Evolutionary conservation across 2,888 invertebrate genomes (phyloP).

Genomic region (Drosophila paranaensis): DNA sequence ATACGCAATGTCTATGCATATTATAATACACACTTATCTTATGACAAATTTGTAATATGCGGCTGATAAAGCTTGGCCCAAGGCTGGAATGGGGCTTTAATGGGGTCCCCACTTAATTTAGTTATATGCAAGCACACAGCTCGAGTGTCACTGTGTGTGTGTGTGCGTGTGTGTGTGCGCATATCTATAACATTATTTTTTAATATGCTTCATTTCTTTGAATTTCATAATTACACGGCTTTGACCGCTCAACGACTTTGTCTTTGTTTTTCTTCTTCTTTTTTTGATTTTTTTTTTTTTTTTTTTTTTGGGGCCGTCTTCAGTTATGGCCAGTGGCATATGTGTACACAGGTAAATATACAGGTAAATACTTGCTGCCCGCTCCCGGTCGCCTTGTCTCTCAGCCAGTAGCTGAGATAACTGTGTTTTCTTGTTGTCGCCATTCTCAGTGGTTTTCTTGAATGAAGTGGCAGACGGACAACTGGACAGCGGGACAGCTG

Average conservation of each 20-base stretch:
- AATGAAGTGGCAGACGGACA: slow-evolving; percentile 63
- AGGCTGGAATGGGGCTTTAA: slow-evolving; percentile 26
- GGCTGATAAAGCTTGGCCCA: slow-evolving; percentile 6
- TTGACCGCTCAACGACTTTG: slow-evolving; percentile 75
- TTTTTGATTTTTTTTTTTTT: slow-evolving; percentile 8
- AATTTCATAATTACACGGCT: slow-evolving; percentile 79
- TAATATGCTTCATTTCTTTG: slow-evolving; percentile 74
- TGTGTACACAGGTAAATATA: slow-evolving; percentile 34
- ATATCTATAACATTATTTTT: slow-evolving; percentile 55
- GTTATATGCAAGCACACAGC: slow-evolving; percentile 41
- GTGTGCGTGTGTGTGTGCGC: neutral
- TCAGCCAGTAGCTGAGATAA: slow-evolving; percentile 18
- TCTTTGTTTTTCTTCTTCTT: slow-evolving; percentile 16
- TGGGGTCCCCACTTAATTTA: slow-evolving; percentile 47
- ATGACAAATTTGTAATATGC: slow-evolving; percentile 10
- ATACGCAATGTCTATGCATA: neutral
- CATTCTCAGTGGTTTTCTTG: slow-evolving; percentile 66
- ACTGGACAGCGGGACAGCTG: slow-evolving; percentile 25
- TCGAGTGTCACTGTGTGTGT: neutral
- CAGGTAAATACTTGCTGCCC: slow-evolving; percentile 30
- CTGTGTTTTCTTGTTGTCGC: slow-evolving; percentile 60
- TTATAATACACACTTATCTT: neutral
- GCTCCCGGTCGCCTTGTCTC: neutral
- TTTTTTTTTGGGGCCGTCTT: slow-evolving; percentile 51
- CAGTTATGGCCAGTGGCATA: slow-evolving; percentile 47